phyloP scores from a whole-genome alignment of 2,113 vertebrate species.

The Carollia perspicillata region DNA sequence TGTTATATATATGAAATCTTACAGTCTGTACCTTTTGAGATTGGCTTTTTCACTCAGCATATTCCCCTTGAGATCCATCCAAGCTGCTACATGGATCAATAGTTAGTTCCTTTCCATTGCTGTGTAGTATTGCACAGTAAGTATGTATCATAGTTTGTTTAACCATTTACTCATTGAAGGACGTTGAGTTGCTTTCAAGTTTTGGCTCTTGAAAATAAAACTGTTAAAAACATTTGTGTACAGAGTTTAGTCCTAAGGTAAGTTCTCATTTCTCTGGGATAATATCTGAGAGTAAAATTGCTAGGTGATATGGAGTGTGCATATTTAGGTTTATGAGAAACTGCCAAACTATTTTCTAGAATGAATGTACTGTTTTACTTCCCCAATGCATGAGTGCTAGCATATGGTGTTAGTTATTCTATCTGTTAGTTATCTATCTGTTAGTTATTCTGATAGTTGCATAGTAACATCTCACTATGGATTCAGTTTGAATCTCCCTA shows the following conservation, averaged over 20 bases:
- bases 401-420: background rate
- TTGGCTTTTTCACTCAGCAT: background rate
- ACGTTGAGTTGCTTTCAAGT: background rate
- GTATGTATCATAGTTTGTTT: background rate
- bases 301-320: background rate
- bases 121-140: background rate
- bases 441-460: background rate
- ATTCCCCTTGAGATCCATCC: background rate
- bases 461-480: background rate
- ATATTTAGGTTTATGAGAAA: background rate
- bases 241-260: background rate
- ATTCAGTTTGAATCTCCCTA: background rate
- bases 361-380: background rate
- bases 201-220: background rate
- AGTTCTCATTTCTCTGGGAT: background rate
- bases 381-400: background rate
- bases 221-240: background rate
- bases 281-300: background rate
- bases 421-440: background rate
- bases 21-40: background rate
- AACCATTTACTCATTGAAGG: background rate
- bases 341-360: background rate
- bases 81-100: background rate
- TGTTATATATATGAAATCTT: background rate
- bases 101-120: background rate